Evolutionary conservation across 2,113 vertebrate genomes (phyloP).

Genomic region (Euleptes europaea): DNA sequence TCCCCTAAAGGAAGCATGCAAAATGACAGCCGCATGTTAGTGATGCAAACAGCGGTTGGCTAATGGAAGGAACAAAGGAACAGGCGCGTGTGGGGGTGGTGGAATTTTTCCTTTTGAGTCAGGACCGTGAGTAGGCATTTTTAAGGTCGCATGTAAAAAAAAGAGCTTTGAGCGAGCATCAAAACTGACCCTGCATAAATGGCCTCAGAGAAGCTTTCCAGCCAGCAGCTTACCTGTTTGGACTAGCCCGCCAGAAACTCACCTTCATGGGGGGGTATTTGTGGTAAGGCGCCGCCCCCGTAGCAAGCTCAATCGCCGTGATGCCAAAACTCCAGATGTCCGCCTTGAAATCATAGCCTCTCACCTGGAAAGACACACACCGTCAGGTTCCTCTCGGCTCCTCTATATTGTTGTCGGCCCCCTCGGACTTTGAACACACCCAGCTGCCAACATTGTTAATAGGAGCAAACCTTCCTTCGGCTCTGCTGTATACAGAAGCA

Average conservation of each 20-base stretch:
- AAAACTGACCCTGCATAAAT: too few species aligned
- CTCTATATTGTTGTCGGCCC: too few species aligned
- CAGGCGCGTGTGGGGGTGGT: too few species aligned
- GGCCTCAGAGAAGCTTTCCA: not conserved
- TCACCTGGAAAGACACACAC: slow-evolving; percentile 77
- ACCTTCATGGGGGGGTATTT: slow-evolving; percentile 99
- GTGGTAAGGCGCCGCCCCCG: slow-evolving; percentile 96
- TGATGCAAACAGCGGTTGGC: too few species aligned
- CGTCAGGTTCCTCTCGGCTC: not conserved
- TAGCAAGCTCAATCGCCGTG: slow-evolving; percentile 96
- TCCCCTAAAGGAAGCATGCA: too few species aligned
- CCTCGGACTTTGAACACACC: rapidly evolving
- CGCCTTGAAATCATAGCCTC: slow-evolving; percentile 98
- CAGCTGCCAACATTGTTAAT: not conserved
- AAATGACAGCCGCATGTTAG: too few species aligned
- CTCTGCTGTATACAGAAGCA: slow-evolving; percentile 50
- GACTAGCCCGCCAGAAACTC: slow-evolving; percentile 19
- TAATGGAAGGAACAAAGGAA: too few species aligned
- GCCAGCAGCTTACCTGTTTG: not conserved
- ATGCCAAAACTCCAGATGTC: slow-evolving; percentile 99
- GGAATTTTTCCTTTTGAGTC: too few species aligned
- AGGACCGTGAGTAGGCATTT: too few species aligned
- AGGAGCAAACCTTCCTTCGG: slow-evolving; percentile 1
- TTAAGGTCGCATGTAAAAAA: too few species aligned
- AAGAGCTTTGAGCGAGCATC: too few species aligned